These are phyloP conservation scores for Ptilonorhynchus violaceus DNA, from an alignment of 2,113 vertebrate species.

Conservation along the genomic window DNA sequence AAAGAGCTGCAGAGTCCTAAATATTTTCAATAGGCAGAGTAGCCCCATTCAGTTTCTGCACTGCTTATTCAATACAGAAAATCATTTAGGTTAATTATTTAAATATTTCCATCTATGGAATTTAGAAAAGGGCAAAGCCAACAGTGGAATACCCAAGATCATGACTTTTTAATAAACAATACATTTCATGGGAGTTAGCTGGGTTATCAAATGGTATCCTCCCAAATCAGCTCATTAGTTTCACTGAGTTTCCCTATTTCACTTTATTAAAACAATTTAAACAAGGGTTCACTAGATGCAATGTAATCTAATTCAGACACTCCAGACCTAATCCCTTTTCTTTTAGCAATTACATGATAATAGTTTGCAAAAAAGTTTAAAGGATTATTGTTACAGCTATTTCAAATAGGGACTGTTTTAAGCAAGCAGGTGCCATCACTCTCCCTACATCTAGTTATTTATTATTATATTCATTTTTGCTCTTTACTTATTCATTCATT, in stretches of 20 bases:
- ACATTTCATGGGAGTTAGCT: conserved; percentile 38
- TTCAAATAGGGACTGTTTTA: not conserved
- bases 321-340: conserved; percentile 16
- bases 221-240: conserved; percentile 42
- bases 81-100: not conserved
- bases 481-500: not conserved
- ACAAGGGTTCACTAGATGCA: conserved; percentile 18
- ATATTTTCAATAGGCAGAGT: not conserved
- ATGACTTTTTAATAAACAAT: conserved; percentile 17
- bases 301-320: conserved; percentile 13
- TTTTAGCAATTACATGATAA: not conserved
- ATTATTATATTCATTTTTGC: not conserved
- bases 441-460: not conserved
- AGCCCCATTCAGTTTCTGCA: not conserved
- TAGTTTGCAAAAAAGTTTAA: not conserved
- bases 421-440: not conserved
- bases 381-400: not conserved
- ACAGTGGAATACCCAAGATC: not conserved
- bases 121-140: not conserved
- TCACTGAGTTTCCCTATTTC: not conserved
- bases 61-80: not conserved
- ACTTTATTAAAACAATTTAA: conserved; percentile 45
- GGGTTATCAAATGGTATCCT: conserved; percentile 18
- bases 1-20: not conserved
- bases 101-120: not conserved